phyloP scores from a whole-genome alignment of 2,888 invertebrate genomes.

The Amphimallon solstitiale region DNA sequence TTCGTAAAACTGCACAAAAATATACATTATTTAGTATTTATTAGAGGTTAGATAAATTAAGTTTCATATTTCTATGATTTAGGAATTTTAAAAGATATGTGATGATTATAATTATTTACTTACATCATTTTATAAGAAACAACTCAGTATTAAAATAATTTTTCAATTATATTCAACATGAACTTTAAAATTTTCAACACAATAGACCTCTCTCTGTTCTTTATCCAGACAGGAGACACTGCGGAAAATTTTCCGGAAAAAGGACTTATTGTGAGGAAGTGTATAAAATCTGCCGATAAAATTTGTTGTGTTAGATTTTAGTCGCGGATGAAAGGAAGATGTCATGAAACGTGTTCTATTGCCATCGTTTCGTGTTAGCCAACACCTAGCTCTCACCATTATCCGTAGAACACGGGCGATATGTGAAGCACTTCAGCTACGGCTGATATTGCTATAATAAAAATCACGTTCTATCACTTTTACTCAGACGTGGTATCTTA shows the following conservation, averaged over 20 bases:
- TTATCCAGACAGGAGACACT: neutral
- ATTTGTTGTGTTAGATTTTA: slow-evolving; percentile 27
- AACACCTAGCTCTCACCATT: slow-evolving; percentile 51
- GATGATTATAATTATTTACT: no score
- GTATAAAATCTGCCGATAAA: slow-evolving; percentile 27
- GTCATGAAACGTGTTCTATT: slow-evolving; percentile 55
- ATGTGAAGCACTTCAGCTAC: slow-evolving; percentile 12
- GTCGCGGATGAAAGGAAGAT: slow-evolving; percentile 23
- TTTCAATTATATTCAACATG: no score
- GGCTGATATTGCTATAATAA: slow-evolving; percentile 24
- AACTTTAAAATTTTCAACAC: neutral
- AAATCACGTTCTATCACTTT: slow-evolving; percentile 26
- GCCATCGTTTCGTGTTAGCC: slow-evolving; percentile 54
- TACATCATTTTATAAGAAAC: no score
- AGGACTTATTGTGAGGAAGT: slow-evolving; percentile 11
- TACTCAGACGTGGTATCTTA: no score
- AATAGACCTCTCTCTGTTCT: neutral
- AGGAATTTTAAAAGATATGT: no score
- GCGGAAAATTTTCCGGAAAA: neutral
- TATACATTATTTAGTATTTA: no score
- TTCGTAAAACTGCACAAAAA: no score
- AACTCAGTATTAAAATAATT: no score
- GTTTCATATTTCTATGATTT: no score
- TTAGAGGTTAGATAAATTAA: no score
- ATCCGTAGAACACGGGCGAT: slow-evolving; percentile 49